Conservation (phyloP, 2,113 vertebrate genomes). For the Octodon degus region DNA sequence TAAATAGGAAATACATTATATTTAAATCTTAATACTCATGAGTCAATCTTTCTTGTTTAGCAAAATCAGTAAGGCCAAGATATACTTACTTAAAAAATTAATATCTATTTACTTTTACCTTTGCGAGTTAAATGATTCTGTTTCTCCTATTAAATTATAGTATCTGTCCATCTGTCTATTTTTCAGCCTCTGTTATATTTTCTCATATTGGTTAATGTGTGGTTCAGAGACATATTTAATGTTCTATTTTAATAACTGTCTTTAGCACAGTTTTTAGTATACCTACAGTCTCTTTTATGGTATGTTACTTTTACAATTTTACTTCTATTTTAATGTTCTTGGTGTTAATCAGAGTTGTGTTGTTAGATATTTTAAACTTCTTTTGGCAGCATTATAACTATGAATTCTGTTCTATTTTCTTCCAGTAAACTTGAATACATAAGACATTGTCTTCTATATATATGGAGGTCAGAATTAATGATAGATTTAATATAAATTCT, state of each 20-base stretch:
- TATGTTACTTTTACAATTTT: background rate
- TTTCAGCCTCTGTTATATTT: background rate
- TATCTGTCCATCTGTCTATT: background rate
- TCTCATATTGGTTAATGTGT: background rate
- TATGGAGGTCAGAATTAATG: background rate
- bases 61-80: background rate
- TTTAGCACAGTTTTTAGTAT: background rate
- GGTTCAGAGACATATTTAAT: background rate
- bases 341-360: conserved; percentile 24
- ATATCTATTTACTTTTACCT: background rate
- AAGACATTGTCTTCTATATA: background rate
- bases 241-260: background rate
- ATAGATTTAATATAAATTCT: background rate
- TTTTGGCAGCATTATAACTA: background rate
- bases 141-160: background rate
- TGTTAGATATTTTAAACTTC: conserved; percentile 14
- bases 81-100: background rate
- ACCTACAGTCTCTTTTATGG: background rate
- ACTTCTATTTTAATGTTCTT: conserved; percentile 27
- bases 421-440: background rate
- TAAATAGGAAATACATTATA: background rate
- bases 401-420: background rate
- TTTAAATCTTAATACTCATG: background rate
- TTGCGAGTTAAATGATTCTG: background rate
- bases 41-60: background rate